Evolutionary conservation across 2,888 invertebrate species (phyloP).

Genomic region (Venusia cambrica): DNA sequence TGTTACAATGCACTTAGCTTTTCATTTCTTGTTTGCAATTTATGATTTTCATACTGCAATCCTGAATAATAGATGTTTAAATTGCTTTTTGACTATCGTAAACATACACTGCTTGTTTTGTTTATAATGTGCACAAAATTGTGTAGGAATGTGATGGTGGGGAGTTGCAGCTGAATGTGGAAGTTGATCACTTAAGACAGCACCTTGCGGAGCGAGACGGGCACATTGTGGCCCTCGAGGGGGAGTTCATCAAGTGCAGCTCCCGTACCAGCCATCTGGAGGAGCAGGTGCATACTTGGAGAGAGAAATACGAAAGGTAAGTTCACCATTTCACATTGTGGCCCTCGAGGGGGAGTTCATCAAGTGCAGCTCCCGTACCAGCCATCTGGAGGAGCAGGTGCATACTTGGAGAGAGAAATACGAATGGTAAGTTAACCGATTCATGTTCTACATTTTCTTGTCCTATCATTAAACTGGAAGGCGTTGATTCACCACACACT

Average conservation of each 20-base stretch:
- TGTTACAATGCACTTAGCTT: conserved; percentile 49
- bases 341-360: conserved; percentile 93
- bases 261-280: conserved; percentile 89
- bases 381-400: conserved; percentile 90
- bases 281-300: conserved; percentile 92
- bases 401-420: conserved; percentile 96
- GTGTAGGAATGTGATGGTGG: conserved; percentile 67
- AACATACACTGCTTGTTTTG: conserved; percentile 47
- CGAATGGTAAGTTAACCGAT: conserved; percentile 84
- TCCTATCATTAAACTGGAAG: no score
- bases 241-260: conserved; percentile 90
- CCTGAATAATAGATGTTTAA: no score
- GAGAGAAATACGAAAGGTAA: conserved; percentile 94
- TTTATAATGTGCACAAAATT: conserved; percentile 54
- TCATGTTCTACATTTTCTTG: no score
- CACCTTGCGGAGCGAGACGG: conserved; percentile 90
- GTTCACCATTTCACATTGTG: no score
- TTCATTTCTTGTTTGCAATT: conserved; percentile 42
- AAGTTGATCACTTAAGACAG: conserved; percentile 93
- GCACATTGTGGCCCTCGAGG: conserved; percentile 92
- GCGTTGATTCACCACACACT: no score
- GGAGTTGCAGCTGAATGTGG: conserved; percentile 88
- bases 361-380: conserved; percentile 88
- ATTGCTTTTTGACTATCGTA: conserved; percentile 13
- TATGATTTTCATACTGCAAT: conserved; percentile 30